Percentiles rank a stretch among this genome's conserved stretches.
These are phyloP conservation scores for Cercopithecus diana DNA, from an alignment of 2,797 vertebrate genomes.

Conservation along the genomic window DNA sequence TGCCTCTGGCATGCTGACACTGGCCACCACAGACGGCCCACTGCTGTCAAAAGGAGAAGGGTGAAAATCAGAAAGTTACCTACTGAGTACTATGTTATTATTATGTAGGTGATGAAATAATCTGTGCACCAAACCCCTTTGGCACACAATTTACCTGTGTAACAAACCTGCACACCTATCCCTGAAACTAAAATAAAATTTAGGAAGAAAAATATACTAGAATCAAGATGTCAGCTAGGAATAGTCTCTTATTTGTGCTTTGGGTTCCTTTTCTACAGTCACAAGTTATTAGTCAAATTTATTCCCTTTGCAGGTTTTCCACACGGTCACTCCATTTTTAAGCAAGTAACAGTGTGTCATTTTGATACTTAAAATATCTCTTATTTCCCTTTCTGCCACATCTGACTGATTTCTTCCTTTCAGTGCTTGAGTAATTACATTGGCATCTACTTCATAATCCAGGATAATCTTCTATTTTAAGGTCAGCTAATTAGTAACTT, in stretches of 20 bases:
- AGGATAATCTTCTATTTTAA: background rate
- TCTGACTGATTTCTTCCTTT: background rate
- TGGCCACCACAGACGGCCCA: too few species aligned
- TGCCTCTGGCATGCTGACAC: too few species aligned
- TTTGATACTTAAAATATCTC: background rate
- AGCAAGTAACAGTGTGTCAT: background rate
- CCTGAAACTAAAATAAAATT: too few species aligned
- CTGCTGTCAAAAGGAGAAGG: too few species aligned
- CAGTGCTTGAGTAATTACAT: background rate
- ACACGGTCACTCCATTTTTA: background rate
- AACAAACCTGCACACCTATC: too few species aligned
- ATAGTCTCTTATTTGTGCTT: background rate
- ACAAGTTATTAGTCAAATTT: background rate
- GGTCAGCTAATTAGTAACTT: background rate
- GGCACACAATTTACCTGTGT: too few species aligned
- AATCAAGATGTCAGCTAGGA: background rate
- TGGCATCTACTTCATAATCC: background rate
- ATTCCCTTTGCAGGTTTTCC: background rate
- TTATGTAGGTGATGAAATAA: too few species aligned
- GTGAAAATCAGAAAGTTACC: too few species aligned
- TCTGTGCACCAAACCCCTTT: too few species aligned
- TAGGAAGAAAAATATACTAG: background rate
- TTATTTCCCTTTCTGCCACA: background rate
- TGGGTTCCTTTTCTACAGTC: background rate
- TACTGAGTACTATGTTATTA: too few species aligned